Percentiles rank a stretch among this genome's conserved stretches.
phyloP scores from a whole-genome alignment of 2,797 vertebrate species.

The Manis crassicaudata region DNA sequence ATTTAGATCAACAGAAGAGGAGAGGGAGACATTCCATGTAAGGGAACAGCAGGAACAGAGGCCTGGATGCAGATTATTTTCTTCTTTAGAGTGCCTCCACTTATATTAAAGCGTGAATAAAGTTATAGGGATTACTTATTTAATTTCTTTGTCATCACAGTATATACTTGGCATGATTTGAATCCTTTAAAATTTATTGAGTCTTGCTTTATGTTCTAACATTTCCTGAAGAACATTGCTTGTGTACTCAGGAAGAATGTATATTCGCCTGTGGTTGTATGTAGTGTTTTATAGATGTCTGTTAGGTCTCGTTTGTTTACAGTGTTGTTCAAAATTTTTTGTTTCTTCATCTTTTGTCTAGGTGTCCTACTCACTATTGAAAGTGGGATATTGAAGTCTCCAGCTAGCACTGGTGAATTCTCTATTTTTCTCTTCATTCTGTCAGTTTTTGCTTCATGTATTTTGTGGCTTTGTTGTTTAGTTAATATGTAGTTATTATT shows the following conservation, averaged over 20 bases:
- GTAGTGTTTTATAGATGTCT: neutral
- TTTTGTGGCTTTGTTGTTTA: neutral
- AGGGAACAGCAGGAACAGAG: neutral
- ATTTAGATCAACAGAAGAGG: neutral
- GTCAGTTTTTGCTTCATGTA: neutral
- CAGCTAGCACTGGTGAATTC: neutral
- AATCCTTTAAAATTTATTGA: slow-evolving; percentile 13
- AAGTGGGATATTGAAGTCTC: neutral
- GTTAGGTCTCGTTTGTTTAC: neutral
- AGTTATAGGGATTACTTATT: neutral
- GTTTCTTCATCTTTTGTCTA: neutral
- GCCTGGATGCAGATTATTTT: neutral
- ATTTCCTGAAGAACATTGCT: neutral
- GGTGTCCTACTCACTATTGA: neutral
- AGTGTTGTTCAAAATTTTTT: neutral
- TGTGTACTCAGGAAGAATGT: neutral
- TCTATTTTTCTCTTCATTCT: neutral
- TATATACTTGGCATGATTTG: neutral
- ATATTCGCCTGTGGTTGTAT: neutral
- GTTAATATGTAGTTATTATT: neutral
- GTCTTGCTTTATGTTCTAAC: neutral
- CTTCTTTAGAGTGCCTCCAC: neutral
- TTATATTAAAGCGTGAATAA: neutral
- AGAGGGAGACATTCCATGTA: neutral
- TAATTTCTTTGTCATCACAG: neutral